Conservation (phyloP, 2,888 invertebrate species). For the Sphinx pinastri region DNA sequence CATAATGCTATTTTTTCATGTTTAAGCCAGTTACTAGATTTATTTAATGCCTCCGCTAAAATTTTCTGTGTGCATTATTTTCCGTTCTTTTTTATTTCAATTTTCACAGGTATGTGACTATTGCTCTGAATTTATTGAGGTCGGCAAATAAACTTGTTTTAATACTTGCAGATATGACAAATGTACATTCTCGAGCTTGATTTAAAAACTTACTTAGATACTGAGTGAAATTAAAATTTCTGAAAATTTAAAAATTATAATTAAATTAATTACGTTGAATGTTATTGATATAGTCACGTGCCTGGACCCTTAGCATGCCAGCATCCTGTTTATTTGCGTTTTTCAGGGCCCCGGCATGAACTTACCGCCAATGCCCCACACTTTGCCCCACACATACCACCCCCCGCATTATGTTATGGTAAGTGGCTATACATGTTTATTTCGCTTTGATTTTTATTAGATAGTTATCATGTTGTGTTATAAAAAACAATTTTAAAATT, state of each 20-base stretch:
- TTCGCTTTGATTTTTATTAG: conserved; percentile 32
- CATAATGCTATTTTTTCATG: conserved; percentile 33
- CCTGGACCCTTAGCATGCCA: conserved; percentile 70
- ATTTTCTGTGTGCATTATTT: conserved; percentile 18
- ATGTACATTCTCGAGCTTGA: too few relatives aligned
- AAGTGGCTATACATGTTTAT: conserved; percentile 56
- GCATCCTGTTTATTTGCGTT: conserved; percentile 73
- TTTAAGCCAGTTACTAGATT: conserved; percentile 10
- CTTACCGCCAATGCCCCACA: conserved; percentile 80
- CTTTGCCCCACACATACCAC: conserved; percentile 82
- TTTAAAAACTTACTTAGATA: too few relatives aligned
- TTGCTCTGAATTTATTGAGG: neutral
- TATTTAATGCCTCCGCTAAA: conserved; percentile 30
- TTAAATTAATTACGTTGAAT: too few relatives aligned
- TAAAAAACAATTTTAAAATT: neutral
- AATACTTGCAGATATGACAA: too few relatives aligned
- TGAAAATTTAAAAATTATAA: too few relatives aligned
- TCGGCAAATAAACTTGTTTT: neutral
- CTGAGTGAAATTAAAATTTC: too few relatives aligned
- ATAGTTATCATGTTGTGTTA: neutral
- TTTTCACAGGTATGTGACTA: conserved; percentile 29
- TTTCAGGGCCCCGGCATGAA: conserved; percentile 82
- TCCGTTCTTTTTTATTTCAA: conserved; percentile 23
- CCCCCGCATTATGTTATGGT: conserved; percentile 83
- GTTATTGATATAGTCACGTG: conserved; percentile 25